Evolutionary conservation across 1,140 invertebrate species (phyloP), one percentile per base, ranked within the genome.

Genomic region (Bombus affinis): DNA sequence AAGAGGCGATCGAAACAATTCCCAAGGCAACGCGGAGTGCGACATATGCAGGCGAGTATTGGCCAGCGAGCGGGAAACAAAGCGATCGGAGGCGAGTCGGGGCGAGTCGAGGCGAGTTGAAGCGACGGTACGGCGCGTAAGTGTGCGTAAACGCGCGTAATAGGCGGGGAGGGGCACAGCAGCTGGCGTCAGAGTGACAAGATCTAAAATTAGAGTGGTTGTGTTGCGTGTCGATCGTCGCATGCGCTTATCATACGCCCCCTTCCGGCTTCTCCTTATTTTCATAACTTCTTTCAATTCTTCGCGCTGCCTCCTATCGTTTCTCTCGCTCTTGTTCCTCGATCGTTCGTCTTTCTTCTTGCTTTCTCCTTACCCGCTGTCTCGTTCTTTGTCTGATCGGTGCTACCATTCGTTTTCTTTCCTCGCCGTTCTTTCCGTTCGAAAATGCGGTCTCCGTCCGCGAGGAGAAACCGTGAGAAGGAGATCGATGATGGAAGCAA

Each of bases 141-240:
- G 92, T 93, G 90, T 92, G 92, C 92, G 92, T 94, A 94, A 95
- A 95, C 92, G 94, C 91, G 92, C 88, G 93, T 95, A 95, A 95
- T 95, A 91, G 93, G 53, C 87, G 92, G 93, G 94, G 94, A 94
- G 94, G 93, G 87, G 92, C 92, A 91, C 89, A 83, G 91, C 94
- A 95, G 91, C 94, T 95, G 94, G 94, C 93, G 93, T 94, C 91
- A 93, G 94, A 94, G 94, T 94, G 94, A 95, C 94, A 94, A 95
- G 94, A 95, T 95, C 94, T 95, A 94, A 93, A 95, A 95, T 95
- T 95, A 95, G 94, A 94, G 93, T 92, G 92, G 83, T 82, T 85
- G 89, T 86, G 85, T 92, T 94, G 94, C 94, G 94, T 95, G 94
- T 94, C 94, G 93, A 95, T 94, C 92, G 94, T 95, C 93, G 94